A percentile compares a stretch with the other conserved stretches of the same genome.
phyloP scores from a whole-genome alignment of 2,888 invertebrate species.

The Altica lythri region DNA sequence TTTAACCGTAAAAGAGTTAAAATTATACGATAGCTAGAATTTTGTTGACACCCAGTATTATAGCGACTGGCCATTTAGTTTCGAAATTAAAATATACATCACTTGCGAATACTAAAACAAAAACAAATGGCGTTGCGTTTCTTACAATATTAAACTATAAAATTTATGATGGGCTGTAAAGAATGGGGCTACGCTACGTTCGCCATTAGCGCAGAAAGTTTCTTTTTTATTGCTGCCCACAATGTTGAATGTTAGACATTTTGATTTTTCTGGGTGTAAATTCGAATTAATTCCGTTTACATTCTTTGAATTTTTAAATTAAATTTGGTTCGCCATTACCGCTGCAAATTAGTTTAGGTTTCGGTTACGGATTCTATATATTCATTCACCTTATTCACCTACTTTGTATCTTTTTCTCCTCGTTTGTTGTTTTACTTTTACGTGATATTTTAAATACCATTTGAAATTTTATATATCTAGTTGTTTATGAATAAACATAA shows the following conservation, averaged over 20 bases:
- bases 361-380: too few relatives aligned
- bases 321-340: constrained; percentile 16
- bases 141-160: constrained; percentile 55
- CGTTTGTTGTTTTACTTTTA: too few relatives aligned
- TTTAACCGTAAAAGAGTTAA: too few relatives aligned
- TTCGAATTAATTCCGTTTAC: constrained; percentile 30
- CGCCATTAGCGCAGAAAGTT: constrained; percentile 54
- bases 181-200: constrained; percentile 52
- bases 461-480: too few relatives aligned
- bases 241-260: constrained; percentile 50
- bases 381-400: too few relatives aligned
- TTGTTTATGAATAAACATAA: too few relatives aligned
- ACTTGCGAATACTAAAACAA: constrained; percentile 53
- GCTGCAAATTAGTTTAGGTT: too few relatives aligned
- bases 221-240: constrained; percentile 51
- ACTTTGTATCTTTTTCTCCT: too few relatives aligned
- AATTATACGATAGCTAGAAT: too few relatives aligned
- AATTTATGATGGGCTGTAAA: constrained; percentile 56
- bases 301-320: constrained; percentile 14
- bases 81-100: constrained; percentile 58
- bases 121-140: constrained; percentile 54
- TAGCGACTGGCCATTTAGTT: constrained; percentile 51
- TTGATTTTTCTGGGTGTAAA: constrained; percentile 45
- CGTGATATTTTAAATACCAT: too few relatives aligned
- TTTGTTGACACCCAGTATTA: constrained; percentile 13